A percentile compares a stretch with the other conserved stretches of the same genome.
Evolutionary conservation across 2,888 invertebrate genomes (phyloP).

Genomic region (Phaonia tiefii): DNA sequence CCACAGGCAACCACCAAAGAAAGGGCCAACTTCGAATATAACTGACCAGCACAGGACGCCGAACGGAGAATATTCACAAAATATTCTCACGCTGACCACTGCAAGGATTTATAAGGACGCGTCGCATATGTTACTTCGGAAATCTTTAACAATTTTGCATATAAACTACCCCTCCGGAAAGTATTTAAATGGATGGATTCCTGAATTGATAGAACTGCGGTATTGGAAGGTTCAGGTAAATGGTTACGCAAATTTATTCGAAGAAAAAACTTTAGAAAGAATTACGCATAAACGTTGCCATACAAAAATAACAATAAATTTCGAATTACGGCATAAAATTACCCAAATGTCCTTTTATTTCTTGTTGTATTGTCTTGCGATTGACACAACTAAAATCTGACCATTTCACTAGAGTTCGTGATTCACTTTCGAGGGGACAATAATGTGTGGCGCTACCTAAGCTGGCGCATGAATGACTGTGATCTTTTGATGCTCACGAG

Average conservation of each 20-base stretch:
- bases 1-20: conserved; percentile 66
- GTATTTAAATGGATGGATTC: too few species aligned
- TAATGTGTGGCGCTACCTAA: conserved; percentile 33
- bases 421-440: not conserved
- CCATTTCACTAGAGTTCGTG: conserved; percentile 14
- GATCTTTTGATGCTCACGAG: not conserved
- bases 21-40: conserved; percentile 2
- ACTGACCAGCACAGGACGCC: conserved; percentile 50
- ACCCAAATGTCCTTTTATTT: conserved; percentile 45
- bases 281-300: conserved; percentile 5
- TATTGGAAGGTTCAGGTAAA: conserved; percentile 50
- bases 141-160: conserved; percentile 70
- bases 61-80: conserved; percentile 24
- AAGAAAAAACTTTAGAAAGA: conserved; percentile 15
- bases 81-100: conserved; percentile 76
- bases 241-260: conserved; percentile 58
- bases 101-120: conserved; percentile 38
- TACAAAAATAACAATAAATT: conserved; percentile 51
- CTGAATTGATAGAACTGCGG: too few species aligned
- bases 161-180: conserved; percentile 41
- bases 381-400: conserved; percentile 33
- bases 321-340: conserved; percentile 65
- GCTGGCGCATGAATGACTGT: not conserved
- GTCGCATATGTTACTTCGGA: conserved; percentile 51
- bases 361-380: conserved; percentile 9